Conservation (phyloP, 2,797 vertebrate species). For the Poliocrania exsul region DNA sequence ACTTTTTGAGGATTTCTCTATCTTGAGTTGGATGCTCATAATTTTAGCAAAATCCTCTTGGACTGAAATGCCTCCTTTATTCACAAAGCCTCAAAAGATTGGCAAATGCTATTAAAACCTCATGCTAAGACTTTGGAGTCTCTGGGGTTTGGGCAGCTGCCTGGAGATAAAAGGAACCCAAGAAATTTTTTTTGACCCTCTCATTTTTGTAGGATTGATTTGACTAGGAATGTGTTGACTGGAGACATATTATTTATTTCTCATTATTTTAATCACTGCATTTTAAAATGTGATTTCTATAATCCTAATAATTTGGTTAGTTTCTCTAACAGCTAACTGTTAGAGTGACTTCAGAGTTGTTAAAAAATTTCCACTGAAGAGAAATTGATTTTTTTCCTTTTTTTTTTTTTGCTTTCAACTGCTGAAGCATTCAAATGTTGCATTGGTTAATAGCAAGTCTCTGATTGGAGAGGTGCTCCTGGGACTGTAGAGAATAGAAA, state of each 20-base stretch:
- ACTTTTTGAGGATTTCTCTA: background rate
- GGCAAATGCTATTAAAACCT: background rate
- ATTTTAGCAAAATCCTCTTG: background rate
- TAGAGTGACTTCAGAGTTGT: background rate
- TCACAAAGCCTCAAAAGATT: background rate
- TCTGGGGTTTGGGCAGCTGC: background rate
- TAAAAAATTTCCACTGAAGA: background rate
- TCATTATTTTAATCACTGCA: background rate
- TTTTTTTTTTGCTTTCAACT: background rate
- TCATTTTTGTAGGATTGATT: background rate
- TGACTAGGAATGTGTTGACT: background rate
- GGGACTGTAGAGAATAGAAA: background rate
- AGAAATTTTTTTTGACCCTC: background rate
- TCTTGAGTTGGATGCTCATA: background rate
- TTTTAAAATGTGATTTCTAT: background rate
- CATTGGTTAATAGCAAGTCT: background rate
- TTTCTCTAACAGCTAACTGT: background rate
- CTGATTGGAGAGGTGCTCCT: background rate
- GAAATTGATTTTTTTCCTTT: background rate
- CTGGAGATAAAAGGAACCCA: background rate
- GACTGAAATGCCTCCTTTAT: background rate
- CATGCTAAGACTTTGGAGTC: background rate
- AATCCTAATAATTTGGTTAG: background rate
- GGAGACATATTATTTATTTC: background rate
- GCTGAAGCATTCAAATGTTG: background rate